Evolutionary conservation across 2,113 vertebrate species (phyloP).

Genomic region (Oryzias celebensis): DNA sequence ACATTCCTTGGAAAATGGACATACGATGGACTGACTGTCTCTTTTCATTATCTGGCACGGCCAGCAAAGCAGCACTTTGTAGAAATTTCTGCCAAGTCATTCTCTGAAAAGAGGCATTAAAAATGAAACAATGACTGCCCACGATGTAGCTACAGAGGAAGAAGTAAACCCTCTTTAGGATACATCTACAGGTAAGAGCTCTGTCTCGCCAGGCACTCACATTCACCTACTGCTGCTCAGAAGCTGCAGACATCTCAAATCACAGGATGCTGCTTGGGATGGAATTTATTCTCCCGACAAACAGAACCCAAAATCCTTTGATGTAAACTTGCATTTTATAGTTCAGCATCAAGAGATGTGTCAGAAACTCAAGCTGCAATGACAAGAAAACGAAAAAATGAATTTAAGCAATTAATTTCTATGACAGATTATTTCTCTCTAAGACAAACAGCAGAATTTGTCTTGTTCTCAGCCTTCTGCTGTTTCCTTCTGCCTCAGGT

Average conservation of each 20-base stretch:
- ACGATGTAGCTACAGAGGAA: neutral
- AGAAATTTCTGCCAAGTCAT: neutral
- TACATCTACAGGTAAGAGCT: neutral
- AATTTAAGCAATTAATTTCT: too few species aligned
- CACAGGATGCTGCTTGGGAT: neutral
- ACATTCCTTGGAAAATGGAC: neutral
- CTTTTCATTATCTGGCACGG: neutral
- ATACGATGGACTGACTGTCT: neutral
- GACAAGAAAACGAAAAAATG: too few species aligned
- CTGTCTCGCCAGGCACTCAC: neutral
- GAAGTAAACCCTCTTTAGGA: neutral
- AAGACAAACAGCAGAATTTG: too few species aligned
- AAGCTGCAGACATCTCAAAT: neutral
- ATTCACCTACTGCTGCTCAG: neutral
- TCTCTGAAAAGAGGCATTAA: conserved; percentile 1
- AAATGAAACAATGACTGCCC: conserved; percentile 5
- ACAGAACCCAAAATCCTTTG: too few species aligned
- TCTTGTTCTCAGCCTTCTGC: too few species aligned
- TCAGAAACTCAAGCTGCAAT: too few species aligned
- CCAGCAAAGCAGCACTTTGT: conserved; percentile 1
- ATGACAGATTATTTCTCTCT: too few species aligned
- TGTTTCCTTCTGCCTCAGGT: too few species aligned
- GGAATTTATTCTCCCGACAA: neutral
- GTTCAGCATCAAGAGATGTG: too few species aligned
- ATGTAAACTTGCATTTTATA: too few species aligned